Base-by-base conservation (phyloP, 2,797 vertebrate genomes). In the Lindbergichthys nudifrons region DNA sequence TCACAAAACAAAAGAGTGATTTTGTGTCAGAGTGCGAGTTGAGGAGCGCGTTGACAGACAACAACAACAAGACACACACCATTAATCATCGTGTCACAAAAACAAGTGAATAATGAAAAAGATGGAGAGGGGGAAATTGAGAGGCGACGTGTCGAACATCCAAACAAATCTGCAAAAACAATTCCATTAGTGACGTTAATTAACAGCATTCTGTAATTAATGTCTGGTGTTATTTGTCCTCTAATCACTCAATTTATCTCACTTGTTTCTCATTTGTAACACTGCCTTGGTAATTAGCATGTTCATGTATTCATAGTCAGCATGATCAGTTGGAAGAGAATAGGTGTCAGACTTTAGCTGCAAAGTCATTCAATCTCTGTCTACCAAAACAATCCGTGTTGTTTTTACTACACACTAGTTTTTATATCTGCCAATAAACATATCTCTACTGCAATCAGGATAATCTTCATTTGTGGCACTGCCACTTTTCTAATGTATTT, bases 81-180 rank as follows among this genome's bases (percentile, higher is more conserved):
- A 79, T 84, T 79, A 83, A 74, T 83, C 84, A 84, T 72, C 52
- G 23, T 69, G 74, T 74, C 62, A 74, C 50, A 70, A 77, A 80
- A 87, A 87, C 75, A 77, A 75, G 64, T 88, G 81, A 90, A 93
- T 88, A 86, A 89, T 89, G 70, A 68, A 88, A 82, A 48, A 56
- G 81, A 47, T 39, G 52, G 48, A 65, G 46, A 58, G 52, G 65
- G 62, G 12, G 46, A 70, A 65, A 58, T 21, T 45, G 19, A 68
- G 71, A 61, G 42, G 60, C 30, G 3, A 54, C 3, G 3, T 48
- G 58, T 65, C 61, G 62, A 83, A 77, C 76, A 60, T 63, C 23
- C 43, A 48, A 51, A 73, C 66, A 50, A 36, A 45, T 74, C 48
- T 18, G 48, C 43, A 53, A 73, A 76, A 87, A 84, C 66, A 71